A percentile compares a stretch with the other conserved stretches of the same genome.
phyloP scores from a whole-genome alignment of 2,888 invertebrate species.

The Sipunculus nudus region DNA sequence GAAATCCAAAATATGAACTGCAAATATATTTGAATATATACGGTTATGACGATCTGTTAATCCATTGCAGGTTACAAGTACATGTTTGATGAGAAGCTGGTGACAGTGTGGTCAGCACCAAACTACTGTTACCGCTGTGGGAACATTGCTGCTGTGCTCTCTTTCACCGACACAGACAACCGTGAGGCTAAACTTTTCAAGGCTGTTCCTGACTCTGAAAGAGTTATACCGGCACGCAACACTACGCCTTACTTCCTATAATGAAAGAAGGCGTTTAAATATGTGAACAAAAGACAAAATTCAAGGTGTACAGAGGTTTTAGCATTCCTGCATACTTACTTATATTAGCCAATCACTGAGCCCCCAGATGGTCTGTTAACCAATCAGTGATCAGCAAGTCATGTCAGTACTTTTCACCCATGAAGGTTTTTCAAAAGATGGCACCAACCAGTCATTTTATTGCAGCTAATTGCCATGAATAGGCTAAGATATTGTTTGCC shows the following conservation, averaged over 20 bases:
- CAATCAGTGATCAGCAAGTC: no score
- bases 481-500: no score
- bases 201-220: conserved; percentile 93
- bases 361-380: no score
- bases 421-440: no score
- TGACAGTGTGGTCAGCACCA: conserved; percentile 98
- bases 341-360: no score
- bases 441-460: no score
- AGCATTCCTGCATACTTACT: no score
- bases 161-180: conserved; percentile 80
- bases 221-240: conserved; percentile 90
- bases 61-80: conserved; percentile 89
- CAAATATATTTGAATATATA: background rate
- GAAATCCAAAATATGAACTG: background rate
- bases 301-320: no score
- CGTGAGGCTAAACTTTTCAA: conserved; percentile 84
- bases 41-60: conserved; percentile 32
- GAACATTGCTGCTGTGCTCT: conserved; percentile 95
- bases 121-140: conserved; percentile 99
- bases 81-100: conserved; percentile 96
- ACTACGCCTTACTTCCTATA: conserved; percentile 97
- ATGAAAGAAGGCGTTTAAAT: no score
- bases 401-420: no score
- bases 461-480: no score
- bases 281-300: no score